Percentiles rank a stretch among this genome's conserved stretches.
Evolutionary conservation across 2,888 invertebrate genomes (phyloP).

Genomic region (Heterodera filipjevi): DNA sequence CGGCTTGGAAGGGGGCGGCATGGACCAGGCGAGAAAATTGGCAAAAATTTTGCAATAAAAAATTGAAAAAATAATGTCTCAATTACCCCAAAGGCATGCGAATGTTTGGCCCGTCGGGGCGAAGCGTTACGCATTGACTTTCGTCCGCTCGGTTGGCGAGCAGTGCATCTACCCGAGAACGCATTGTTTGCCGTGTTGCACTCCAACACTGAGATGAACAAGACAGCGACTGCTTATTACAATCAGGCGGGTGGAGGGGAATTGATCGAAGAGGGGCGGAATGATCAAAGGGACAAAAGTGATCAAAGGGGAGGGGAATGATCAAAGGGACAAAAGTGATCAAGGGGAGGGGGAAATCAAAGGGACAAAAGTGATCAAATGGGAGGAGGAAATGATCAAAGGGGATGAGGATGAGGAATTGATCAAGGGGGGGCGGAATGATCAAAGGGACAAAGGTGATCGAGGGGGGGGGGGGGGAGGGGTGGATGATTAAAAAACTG

Average conservation of each 20-base stretch:
- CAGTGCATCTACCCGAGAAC: slow-evolving; percentile 80
- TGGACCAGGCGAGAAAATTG: slow-evolving; percentile 86
- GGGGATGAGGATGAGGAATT: slow-evolving; percentile 71
- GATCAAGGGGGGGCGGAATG: background rate
- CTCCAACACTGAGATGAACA: slow-evolving; percentile 77
- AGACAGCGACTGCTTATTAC: slow-evolving; percentile 86
- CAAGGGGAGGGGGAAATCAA: too few relatives aligned
- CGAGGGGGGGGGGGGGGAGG: background rate
- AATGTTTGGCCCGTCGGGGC: slow-evolving; percentile 78
- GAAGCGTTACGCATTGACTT: slow-evolving; percentile 77
- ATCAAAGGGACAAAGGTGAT: background rate
- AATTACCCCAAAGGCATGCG: slow-evolving; percentile 65
- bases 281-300: background rate
- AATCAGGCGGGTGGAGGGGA: slow-evolving; percentile 71
- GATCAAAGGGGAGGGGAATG: background rate
- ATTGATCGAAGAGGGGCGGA: background rate
- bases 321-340: background rate
- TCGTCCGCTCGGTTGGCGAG: slow-evolving; percentile 79
- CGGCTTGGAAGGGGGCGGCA: slow-evolving; percentile 97
- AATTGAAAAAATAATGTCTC: background rate
- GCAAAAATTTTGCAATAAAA: background rate
- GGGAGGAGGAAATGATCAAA: slow-evolving; percentile 88
- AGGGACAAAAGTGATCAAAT: too few relatives aligned
- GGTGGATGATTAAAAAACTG: too few relatives aligned
- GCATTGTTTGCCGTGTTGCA: slow-evolving; percentile 91